phyloP scores from a whole-genome alignment of 1,140 invertebrate species.

The Sycophila sp. region DNA sequence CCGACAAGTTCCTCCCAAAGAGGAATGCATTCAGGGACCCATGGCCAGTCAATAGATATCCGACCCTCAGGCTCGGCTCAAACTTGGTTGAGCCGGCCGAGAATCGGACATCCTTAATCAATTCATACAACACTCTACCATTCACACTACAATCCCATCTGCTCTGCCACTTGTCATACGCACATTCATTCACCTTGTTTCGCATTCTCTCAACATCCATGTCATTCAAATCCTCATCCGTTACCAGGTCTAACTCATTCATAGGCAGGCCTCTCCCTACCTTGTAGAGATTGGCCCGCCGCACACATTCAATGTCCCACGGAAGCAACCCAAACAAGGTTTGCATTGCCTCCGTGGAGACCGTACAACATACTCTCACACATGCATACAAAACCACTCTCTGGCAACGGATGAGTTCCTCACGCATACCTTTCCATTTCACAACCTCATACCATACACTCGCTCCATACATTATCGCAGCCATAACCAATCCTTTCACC shows the following conservation, averaged over 20 bases:
- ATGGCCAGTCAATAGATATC: no score
- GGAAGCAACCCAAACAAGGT: conserved; percentile 42
- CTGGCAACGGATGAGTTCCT: conserved; percentile 30
- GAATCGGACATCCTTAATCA: no score
- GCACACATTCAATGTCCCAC: conserved; percentile 35
- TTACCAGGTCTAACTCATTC: background rate
- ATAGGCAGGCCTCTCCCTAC: background rate
- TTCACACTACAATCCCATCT: no score
- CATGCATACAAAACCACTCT: conserved; percentile 42
- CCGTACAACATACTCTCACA: conserved; percentile 45
- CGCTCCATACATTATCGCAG: conserved; percentile 40
- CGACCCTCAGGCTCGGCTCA: no score
- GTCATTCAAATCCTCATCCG: background rate
- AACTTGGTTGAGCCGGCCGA: no score
- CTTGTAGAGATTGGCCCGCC: background rate
- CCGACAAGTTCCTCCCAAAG: no score
- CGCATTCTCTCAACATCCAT: no score
- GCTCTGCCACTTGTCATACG: no score
- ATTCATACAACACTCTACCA: no score
- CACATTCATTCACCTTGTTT: no score
- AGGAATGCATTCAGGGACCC: no score
- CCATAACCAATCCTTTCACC: conserved; percentile 38
- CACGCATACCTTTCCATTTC: background rate
- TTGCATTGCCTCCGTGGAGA: conserved; percentile 46
- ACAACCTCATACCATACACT: conserved; percentile 36